Conservation (phyloP, 2,113 vertebrate species). For the Engraulis encrasicolus region DNA sequence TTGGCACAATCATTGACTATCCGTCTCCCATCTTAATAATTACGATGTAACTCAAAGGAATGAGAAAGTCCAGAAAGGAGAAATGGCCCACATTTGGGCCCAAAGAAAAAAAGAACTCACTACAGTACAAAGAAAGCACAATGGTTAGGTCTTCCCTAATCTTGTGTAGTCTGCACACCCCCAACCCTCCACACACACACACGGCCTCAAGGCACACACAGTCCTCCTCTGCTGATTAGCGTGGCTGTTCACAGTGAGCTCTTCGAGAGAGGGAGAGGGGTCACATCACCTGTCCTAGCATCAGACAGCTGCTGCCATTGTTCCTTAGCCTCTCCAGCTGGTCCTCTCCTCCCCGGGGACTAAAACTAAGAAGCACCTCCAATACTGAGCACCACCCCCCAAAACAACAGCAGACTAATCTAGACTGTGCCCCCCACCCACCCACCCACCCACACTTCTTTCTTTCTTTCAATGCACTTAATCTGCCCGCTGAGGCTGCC, state of each 20-base stretch:
- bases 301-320: constrained; percentile 62
- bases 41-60: not conserved
- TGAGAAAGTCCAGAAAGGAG: not conserved
- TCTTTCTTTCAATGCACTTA: constrained; percentile 21
- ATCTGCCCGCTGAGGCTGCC: not conserved
- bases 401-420: constrained; percentile 41
- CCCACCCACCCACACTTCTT: no score
- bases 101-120: no score
- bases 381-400: not conserved
- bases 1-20: not conserved
- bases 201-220: not conserved
- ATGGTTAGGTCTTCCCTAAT: not conserved
- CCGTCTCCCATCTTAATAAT: not conserved
- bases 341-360: constrained; percentile 56
- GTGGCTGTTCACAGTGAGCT: constrained; percentile 28
- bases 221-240: constrained; percentile 32
- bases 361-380: constrained; percentile 22
- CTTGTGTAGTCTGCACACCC: not conserved
- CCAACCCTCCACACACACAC: not conserved
- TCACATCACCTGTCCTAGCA: constrained; percentile 53
- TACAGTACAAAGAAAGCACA: not conserved
- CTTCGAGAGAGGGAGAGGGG: constrained; percentile 20
- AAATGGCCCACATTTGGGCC: not conserved
- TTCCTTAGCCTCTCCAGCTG: constrained; percentile 61
- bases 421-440: constrained; percentile 15